These are phyloP conservation scores for Drosophila dunni DNA, from an alignment of 1,140 invertebrate species.

Conservation along the genomic window DNA sequence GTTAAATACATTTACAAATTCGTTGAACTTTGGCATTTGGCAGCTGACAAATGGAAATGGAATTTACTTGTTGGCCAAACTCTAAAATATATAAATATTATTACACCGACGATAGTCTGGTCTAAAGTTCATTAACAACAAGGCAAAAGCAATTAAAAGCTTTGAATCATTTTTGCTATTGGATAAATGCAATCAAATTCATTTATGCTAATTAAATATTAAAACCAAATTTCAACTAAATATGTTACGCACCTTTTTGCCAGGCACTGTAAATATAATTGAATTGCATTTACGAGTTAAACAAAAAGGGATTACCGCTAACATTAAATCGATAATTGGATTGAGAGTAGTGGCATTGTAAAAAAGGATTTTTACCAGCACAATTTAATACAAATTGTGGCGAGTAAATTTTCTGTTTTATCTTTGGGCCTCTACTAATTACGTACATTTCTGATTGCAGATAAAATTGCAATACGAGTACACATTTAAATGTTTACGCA, in stretches of 20 bases:
- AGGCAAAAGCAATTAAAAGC: constrained; percentile 18
- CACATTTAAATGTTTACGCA: background rate
- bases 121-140: constrained; percentile 43
- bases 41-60: constrained; percentile 36
- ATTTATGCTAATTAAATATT: constrained; percentile 50
- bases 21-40: constrained; percentile 35
- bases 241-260: constrained; percentile 13
- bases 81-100: background rate
- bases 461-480: constrained; percentile 25
- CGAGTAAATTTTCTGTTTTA: background rate
- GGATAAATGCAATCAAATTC: constrained; percentile 39
- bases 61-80: constrained; percentile 10
- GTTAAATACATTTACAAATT: constrained; percentile 40
- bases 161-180: constrained; percentile 15
- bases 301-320: constrained; percentile 21
- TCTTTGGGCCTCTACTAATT: constrained; percentile 3
- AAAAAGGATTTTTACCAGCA: background rate
- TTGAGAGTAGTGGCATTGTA: background rate
- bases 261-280: constrained; percentile 35
- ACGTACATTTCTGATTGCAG: constrained; percentile 12
- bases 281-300: constrained; percentile 30
- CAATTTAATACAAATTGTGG: constrained; percentile 19
- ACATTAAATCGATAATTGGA: constrained; percentile 20
- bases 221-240: constrained; percentile 21
- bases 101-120: background rate